Evolutionary conservation across 2,797 vertebrate genomes (phyloP).

Genomic region (Sebastes trivittatus): DNA sequence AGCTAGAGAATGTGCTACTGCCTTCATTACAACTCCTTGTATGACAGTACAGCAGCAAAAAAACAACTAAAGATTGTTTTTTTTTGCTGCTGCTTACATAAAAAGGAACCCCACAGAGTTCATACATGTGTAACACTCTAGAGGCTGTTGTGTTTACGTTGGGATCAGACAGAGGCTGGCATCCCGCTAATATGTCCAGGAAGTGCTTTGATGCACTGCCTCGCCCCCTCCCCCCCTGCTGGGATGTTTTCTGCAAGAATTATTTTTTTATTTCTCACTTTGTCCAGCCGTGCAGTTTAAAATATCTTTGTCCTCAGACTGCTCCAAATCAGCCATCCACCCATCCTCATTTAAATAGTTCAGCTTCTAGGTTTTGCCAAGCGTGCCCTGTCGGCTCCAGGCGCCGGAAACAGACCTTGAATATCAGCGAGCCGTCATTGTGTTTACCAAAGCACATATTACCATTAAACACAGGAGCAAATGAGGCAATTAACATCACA

Average conservation of each 20-base stretch:
- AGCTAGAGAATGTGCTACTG: not conserved
- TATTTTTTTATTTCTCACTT: conserved; percentile 2
- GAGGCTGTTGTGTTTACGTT: conserved; percentile 5
- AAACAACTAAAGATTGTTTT: not conserved
- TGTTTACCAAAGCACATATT: conserved; percentile 54
- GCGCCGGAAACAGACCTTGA: not conserved
- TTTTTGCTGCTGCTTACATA: not conserved
- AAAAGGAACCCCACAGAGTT: conserved; percentile 5
- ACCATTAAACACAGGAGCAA: conserved; percentile 45
- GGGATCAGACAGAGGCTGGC: conserved; percentile 7
- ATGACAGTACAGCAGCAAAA: not conserved
- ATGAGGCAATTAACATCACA: conserved; percentile 42
- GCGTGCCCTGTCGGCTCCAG: not conserved
- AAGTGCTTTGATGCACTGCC: conserved; percentile 31
- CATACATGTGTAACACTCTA: not conserved
- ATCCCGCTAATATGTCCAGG: conserved; percentile 26
- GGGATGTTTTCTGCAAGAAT: not conserved
- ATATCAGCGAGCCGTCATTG: not conserved
- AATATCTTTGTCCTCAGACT: conserved; percentile 31
- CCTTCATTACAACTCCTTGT: conserved; percentile 10
- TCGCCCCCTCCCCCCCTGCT: not conserved
- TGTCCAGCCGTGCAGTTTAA: conserved; percentile 28
- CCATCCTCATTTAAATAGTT: conserved; percentile 58
- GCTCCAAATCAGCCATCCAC: conserved; percentile 45
- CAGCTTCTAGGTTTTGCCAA: conserved; percentile 25